Evolutionary conservation across 2,888 invertebrate genomes (phyloP), one percentile per base, ranked within the genome.

Genomic region (Chrysolina haemoptera): DNA sequence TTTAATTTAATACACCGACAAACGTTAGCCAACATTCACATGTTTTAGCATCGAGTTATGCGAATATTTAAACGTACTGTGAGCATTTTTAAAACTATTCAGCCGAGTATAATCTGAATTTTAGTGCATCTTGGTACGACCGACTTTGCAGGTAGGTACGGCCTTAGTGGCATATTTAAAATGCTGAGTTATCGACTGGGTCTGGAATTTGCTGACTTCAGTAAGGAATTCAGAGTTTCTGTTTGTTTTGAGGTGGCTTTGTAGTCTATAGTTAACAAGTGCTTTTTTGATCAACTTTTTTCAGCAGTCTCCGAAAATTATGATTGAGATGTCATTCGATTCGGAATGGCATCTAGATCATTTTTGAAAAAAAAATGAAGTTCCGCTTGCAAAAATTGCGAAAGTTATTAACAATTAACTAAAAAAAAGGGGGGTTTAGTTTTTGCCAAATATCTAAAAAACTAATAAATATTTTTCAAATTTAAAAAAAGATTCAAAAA

Each of bases 1-100:
- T 85, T 85, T 84, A 87, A 85, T 86, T 86, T 86, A 86, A 80
- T 85, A 82, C 81, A 83, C 86, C 86, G 87, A 86, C 87, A 86
- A 85, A 86, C 84, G 82, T 79, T 79, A 78, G 77, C 79, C 77
- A 69, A 77, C 82, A 82, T 83, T 82, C 80, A 80, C 76, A 84
- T 86, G 82, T 84, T 84, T 87, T 85, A 83, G 70, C 83, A 76
- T 84, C 22, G 84, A 86, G 77, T 86, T 85, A 85, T 84, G 84
- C 74, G 82, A 83, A 84, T 84, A 83, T 83, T 82, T 81, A 81
- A 83, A 82, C 81, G 82, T 83, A 83, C 82, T 83, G 82, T 82
- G 82, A 81, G 83, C 80, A 82, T 85, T 84, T 85, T 85, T 83
- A 83, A 80, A 75, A 81, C 81, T 80, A 82, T 84, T 83, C 79